A percentile compares a stretch with the other conserved stretches of the same genome.
These are phyloP conservation scores for Nomada goodeniana DNA, from an alignment of 2,888 invertebrate genomes.

Conservation along the genomic window DNA sequence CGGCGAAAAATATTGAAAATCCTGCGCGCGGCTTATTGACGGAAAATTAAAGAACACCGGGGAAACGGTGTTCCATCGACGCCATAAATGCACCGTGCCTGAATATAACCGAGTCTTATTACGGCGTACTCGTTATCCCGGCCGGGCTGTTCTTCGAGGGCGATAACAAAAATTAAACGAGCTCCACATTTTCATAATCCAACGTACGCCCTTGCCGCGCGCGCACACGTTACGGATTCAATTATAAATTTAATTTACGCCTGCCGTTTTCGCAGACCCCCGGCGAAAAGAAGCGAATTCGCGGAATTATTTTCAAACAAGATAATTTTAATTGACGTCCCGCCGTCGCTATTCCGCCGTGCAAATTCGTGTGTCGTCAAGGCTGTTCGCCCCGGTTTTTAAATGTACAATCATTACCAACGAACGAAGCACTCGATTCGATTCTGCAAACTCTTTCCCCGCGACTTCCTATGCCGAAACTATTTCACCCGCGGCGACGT, in stretches of 20 bases:
- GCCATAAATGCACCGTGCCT: slow-evolving; percentile 21
- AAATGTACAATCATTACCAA: not conserved
- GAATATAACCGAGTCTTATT: slow-evolving; percentile 22
- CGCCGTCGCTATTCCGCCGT: no score
- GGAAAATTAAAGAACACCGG: slow-evolving; percentile 32
- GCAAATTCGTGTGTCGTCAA: no score
- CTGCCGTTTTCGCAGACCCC: no score
- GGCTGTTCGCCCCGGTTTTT: no score
- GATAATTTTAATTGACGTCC: no score
- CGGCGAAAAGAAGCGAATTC: no score
- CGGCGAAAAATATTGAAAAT: slow-evolving; percentile 21
- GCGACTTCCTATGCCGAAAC: not conserved
- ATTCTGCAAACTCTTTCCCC: not conserved
- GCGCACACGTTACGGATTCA: no score
- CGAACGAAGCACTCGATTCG: not conserved
- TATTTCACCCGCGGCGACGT: not conserved
- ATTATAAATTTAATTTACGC: no score
- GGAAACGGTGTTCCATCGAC: slow-evolving; percentile 2
- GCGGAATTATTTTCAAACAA: no score
- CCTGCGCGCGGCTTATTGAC: slow-evolving; percentile 14
- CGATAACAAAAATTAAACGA: not conserved
- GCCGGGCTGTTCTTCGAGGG: not conserved
- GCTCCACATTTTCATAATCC: not conserved
- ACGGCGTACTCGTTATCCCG: not conserved
- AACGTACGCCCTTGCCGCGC: no score